These are phyloP conservation scores for Molanna angustata DNA, from an alignment of 2,888 invertebrate genomes.

Conservation along the genomic window DNA sequence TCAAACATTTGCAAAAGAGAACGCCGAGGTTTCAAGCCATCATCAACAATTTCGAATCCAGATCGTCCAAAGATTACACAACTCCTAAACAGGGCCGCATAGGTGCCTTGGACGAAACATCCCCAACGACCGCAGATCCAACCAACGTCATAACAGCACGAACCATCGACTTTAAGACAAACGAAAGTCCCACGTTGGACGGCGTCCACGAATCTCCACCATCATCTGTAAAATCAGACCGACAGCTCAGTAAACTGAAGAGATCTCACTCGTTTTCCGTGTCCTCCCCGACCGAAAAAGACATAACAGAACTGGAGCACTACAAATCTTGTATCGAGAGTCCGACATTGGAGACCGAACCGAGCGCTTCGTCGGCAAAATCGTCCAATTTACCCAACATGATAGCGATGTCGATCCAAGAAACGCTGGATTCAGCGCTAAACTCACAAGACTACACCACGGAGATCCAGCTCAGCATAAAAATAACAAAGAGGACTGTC, in stretches of 20 bases:
- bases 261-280: constrained; percentile 9
- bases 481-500: constrained; percentile 28
- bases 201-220: constrained; percentile 17
- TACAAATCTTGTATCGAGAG: constrained; percentile 26
- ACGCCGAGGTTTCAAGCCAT: constrained; percentile 31
- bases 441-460: constrained; percentile 22
- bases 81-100: constrained; percentile 35
- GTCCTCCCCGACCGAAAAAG: constrained; percentile 16
- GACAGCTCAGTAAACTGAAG: not conserved
- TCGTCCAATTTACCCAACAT: constrained; percentile 22
- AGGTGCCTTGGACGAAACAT: constrained; percentile 40
- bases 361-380: not conserved
- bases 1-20: constrained; percentile 5
- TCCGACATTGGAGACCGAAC: not conserved
- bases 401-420: constrained; percentile 28
- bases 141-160: constrained; percentile 42
- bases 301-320: constrained; percentile 20
- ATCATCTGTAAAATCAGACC: not conserved
- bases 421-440: constrained; percentile 25
- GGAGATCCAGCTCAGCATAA: constrained; percentile 30
- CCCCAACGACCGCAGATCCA: constrained; percentile 46
- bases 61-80: constrained; percentile 14
- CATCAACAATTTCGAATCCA: constrained; percentile 31
- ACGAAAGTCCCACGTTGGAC: constrained; percentile 24
- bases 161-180: constrained; percentile 51